phyloP scores from a whole-genome alignment of 2,113 vertebrate genomes.

The Stomatorhinus ivindoensis region DNA sequence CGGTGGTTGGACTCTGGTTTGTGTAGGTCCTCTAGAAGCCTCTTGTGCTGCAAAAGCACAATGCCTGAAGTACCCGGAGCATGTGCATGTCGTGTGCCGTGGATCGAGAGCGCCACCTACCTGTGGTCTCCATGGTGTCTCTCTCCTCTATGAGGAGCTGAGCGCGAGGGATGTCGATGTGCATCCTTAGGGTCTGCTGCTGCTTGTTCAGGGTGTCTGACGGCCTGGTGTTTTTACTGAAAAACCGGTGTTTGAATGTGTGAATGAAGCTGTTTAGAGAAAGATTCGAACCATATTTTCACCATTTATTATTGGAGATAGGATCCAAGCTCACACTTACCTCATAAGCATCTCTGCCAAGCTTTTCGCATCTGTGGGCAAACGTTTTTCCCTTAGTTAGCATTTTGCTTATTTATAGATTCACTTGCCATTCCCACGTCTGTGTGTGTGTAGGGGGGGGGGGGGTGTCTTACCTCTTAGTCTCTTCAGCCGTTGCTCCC shows the following conservation, averaged over 20 bases:
- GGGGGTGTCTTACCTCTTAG: conserved; percentile 72
- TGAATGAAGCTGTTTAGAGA: background rate
- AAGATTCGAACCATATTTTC: background rate
- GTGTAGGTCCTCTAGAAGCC: background rate
- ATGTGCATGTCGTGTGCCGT: background rate
- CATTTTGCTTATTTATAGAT: background rate
- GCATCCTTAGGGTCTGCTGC: conserved; percentile 93
- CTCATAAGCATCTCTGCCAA: conserved; percentile 99
- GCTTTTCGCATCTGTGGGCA: conserved; percentile 88
- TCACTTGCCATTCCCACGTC: background rate
- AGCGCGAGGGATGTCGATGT: conserved; percentile 94
- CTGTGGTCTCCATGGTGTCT: conserved; percentile 96
- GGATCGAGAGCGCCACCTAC: conserved; percentile 49
- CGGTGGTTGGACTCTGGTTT: background rate
- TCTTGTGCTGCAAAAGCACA: background rate
- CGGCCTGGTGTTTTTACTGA: conserved; percentile 94
- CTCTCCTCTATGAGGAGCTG: conserved; percentile 95
- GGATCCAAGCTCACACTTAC: conserved; percentile 52
- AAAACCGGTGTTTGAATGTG: background rate
- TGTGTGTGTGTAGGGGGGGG: background rate
- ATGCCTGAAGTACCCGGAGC: background rate
- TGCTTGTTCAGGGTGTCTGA: conserved; percentile 86
- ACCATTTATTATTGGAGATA: background rate
- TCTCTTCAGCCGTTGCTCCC: conserved; percentile 91
- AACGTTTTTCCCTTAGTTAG: conserved; percentile 35